A percentile compares a stretch with the other conserved stretches of the same genome.
phyloP scores from a whole-genome alignment of 1,140 invertebrate genomes.

The Aethina tumida region DNA sequence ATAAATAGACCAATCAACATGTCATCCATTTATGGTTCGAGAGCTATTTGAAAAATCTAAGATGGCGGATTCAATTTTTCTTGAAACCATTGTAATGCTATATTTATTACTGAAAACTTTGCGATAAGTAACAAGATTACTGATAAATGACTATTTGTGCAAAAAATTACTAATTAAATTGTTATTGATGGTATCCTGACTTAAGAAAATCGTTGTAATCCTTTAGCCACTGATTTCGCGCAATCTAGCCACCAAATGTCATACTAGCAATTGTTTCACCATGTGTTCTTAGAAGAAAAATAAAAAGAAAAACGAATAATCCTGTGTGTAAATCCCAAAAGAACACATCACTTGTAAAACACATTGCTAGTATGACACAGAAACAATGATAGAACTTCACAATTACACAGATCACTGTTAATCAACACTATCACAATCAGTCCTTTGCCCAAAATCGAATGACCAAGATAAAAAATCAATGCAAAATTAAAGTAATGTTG shows the following conservation, averaged over 20 bases:
- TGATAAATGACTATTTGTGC: too few relatives aligned
- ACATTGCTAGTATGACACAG: constrained; percentile 18
- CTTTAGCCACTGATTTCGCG: too few relatives aligned
- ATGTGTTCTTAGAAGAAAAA: neutral
- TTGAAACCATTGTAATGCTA: too few relatives aligned
- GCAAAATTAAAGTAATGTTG: constrained; percentile 6
- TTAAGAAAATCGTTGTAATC: too few relatives aligned
- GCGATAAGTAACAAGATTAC: too few relatives aligned
- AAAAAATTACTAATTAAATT: too few relatives aligned
- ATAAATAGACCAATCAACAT: too few relatives aligned
- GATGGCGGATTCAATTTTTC: constrained; percentile 6
- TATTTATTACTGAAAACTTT: too few relatives aligned
- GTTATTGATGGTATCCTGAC: too few relatives aligned
- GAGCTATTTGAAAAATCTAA: constrained; percentile 4
- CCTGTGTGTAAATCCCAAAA: neutral
- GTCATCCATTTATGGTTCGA: constrained; percentile 4
- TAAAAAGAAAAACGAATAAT: neutral
- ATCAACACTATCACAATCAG: constrained; percentile 12
- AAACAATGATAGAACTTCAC: neutral
- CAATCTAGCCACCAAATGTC: constrained; percentile 9
- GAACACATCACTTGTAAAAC: constrained; percentile 8
- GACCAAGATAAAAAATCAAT: too few relatives aligned
- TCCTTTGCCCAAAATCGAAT: constrained; percentile 2
- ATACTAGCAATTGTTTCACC: constrained; percentile 19
- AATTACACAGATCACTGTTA: constrained; percentile 7